Evolutionary conservation across 2,888 invertebrate species (phyloP).

Genomic region (Caenorhabditis sinica): DNA sequence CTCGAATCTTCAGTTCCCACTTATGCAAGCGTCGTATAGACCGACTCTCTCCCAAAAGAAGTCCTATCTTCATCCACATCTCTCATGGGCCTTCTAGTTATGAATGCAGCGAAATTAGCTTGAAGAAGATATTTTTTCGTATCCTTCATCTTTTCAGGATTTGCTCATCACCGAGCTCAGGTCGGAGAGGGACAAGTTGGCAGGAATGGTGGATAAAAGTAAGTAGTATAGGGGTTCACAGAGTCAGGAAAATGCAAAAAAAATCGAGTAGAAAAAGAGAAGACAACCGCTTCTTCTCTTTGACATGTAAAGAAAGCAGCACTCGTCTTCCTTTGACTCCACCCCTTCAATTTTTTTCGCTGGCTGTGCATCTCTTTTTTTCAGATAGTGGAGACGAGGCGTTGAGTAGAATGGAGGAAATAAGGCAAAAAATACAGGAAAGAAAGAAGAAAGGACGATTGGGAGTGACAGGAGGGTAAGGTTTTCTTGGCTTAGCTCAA

Average conservation of each 20-base stretch:
- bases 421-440: conserved; percentile 80
- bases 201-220: conserved; percentile 65
- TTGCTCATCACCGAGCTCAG: conserved; percentile 60
- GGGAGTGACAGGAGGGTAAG: conserved; percentile 69
- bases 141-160: conserved; percentile 43
- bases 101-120: conserved; percentile 6
- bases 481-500: neutral
- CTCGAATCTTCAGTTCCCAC: neutral
- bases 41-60: neutral
- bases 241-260: neutral
- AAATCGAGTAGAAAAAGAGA: conserved; percentile 13
- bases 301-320: conserved; percentile 57
- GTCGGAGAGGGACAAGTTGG: conserved; percentile 59
- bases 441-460: conserved; percentile 74
- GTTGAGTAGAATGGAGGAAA: conserved; percentile 77
- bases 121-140: neutral
- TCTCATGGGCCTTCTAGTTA: neutral
- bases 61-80: neutral
- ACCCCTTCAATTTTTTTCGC: neutral
- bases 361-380: conserved; percentile 8
- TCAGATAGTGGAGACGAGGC: conserved; percentile 68
- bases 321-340: conserved; percentile 6
- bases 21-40: neutral
- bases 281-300: conserved; percentile 42
- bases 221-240: conserved; percentile 17